phyloP scores from a whole-genome alignment of 1,140 invertebrate genomes.

The Drosophila yakuba region DNA sequence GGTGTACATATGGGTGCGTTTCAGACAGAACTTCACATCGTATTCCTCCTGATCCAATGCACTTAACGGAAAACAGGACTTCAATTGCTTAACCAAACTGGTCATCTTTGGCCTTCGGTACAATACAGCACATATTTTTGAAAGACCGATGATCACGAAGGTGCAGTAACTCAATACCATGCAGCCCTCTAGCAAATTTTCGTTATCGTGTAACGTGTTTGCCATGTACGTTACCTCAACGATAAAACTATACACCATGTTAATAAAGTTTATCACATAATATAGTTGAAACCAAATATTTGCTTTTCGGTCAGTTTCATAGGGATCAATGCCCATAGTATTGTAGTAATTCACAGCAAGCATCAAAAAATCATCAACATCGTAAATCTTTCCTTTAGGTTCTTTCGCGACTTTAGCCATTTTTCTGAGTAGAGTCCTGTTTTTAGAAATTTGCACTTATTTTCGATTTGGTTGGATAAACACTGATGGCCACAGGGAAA shows the following conservation, averaged over 20 bases:
- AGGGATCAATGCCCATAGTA: constrained; percentile 35
- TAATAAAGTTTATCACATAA: constrained; percentile 18
- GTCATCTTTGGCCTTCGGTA: constrained; percentile 30
- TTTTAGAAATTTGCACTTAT: constrained; percentile 6
- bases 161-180: constrained; percentile 56
- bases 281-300: neutral
- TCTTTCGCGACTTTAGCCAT: too few relatives aligned
- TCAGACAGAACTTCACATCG: constrained; percentile 19
- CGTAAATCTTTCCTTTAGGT: neutral
- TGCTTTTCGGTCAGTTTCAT: neutral
- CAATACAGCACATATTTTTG: constrained; percentile 51
- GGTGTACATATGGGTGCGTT: constrained; percentile 15
- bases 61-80: constrained; percentile 43
- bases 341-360: constrained; percentile 34
- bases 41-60: constrained; percentile 21
- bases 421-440: too few relatives aligned
- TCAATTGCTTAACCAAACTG: constrained; percentile 31
- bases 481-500: neutral
- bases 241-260: constrained; percentile 14
- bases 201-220: constrained; percentile 1
- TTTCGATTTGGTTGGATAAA: neutral
- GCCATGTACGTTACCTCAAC: constrained; percentile 10
- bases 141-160: constrained; percentile 44
- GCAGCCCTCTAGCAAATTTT: constrained; percentile 54
- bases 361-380: constrained; percentile 41